Base-by-base conservation (phyloP, 37 sponge, comb jelly and placozoan species). In the Bolinopsis microptera region DNA sequence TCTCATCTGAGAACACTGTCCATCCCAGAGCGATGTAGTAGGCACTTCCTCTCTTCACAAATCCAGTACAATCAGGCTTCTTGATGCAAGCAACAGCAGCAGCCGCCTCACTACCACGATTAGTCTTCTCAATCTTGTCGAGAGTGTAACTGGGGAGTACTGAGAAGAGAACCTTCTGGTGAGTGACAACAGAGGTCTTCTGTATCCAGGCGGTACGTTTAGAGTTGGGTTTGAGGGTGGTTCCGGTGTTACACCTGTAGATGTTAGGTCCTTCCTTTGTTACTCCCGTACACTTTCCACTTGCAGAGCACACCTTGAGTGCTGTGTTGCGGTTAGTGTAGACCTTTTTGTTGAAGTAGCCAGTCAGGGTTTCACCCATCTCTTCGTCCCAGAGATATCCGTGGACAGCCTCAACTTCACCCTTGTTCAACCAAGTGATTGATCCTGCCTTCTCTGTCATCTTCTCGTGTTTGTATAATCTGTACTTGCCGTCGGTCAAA, bases 371-470 rank as follows among this genome's bases (percentile, higher is more conserved):
- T 2, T 5, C 18, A 5, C 75, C 75, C 2, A n/a, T 28, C n/a
- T 72, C 31, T 72, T 72, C 31, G 31, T 72, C 75, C 75, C 75
- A 72, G 75, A 72, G 31, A 28, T 72, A 72, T 72, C 31, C 31
- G 75, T 72, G 31, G 13, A 28, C 5, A 8, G 75, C 75, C 5
- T 30, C 31, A 8, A 72, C 31, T n/a, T 72, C 75, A 24, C 75
- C 75, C 26, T 28, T n/a, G 31, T 28, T n/a, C 3, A 72, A 23
- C 75, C 75, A 72, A 21, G 75, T 30, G 13, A 72, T 28, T 23
- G 75, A 72, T 72, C 75, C 75, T n/a, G 26, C 26, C 75, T 72
- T 72, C 75, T 72, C 75, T n/a, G 75, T 72, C 31, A 28, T 72
- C 31, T n/a, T 72, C 3, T 3, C 26, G 18, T 8, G 18, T 24